Percentiles rank a stretch among this genome's conserved stretches.
phyloP scores from a whole-genome alignment of 2,797 vertebrate species.

The Platyrinchus mystaceus region DNA sequence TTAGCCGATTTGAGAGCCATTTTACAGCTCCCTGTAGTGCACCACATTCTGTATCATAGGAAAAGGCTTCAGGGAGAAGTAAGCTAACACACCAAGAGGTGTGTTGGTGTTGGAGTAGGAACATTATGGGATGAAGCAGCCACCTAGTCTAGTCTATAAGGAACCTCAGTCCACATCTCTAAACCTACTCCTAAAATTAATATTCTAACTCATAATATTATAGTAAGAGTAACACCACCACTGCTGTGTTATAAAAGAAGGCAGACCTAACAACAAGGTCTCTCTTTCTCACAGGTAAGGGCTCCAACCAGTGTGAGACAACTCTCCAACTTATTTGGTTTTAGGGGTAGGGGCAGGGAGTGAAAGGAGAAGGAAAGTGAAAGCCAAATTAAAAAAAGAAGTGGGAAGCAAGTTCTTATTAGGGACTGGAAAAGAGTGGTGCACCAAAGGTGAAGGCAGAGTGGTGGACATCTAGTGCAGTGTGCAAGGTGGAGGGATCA shows the following conservation, averaged over 20 bases:
- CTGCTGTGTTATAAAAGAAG: neutral
- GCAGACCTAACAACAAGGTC: neutral
- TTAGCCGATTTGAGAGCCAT: neutral
- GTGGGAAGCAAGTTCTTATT: neutral
- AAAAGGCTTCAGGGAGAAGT: neutral
- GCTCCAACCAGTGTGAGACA: neutral
- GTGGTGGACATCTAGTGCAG: neutral
- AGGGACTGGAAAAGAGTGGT: neutral
- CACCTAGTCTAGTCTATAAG: neutral
- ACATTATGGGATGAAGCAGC: neutral
- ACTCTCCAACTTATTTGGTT: neutral
- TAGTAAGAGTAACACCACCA: neutral
- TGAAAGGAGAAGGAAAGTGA: neutral
- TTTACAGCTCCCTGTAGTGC: neutral
- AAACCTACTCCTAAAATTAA: neutral
- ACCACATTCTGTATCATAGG: rapidly evolving
- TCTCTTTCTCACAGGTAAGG: neutral
- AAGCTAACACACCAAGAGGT: rapidly evolving
- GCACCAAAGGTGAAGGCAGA: neutral
- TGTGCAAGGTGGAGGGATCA: neutral
- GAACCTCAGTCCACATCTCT: neutral
- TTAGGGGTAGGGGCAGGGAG: neutral
- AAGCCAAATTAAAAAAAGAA: neutral
- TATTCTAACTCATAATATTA: neutral
- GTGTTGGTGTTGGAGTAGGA: neutral